These are phyloP conservation scores for Cacatua alba DNA, from an alignment of 2,113 vertebrate genomes.

Conservation along the genomic window DNA sequence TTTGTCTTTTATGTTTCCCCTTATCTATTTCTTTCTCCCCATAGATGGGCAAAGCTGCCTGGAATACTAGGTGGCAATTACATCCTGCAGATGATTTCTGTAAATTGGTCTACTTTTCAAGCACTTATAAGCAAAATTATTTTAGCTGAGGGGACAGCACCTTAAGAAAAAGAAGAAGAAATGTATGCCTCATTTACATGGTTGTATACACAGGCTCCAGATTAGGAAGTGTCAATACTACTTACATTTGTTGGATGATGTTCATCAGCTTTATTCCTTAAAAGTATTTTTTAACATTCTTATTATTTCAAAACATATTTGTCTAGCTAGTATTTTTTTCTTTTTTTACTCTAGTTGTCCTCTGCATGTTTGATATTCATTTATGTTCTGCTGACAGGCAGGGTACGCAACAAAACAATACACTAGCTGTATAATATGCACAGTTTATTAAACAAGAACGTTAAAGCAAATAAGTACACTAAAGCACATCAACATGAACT, in stretches of 20 bases:
- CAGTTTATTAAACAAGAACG: not conserved
- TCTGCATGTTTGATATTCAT: not conserved
- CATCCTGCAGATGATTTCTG: not conserved
- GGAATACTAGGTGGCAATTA: conserved; percentile 21
- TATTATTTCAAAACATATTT: not conserved
- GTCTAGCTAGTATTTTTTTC: not conserved
- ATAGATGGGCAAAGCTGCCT: not conserved
- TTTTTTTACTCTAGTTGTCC: not conserved
- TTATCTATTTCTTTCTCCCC: conserved; percentile 21
- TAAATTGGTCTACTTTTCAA: conserved; percentile 20
- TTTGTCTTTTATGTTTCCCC: conserved; percentile 12
- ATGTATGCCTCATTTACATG: not conserved
- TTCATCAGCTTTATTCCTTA: not conserved
- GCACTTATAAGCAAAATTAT: not conserved
- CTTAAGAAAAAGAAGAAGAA: not conserved
- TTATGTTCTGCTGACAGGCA: not conserved
- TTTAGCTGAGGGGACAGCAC: not conserved
- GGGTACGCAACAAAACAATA: not conserved
- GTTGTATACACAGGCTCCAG: not conserved
- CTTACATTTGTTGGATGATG: not conserved
- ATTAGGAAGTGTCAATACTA: not conserved
- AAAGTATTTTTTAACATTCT: not conserved
- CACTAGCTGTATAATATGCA: not conserved
- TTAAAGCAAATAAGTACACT: not conserved
- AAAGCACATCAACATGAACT: not conserved